These are phyloP conservation scores for Caenorhabditis panamensis DNA, from an alignment of 2,888 invertebrate genomes.

Conservation along the genomic window DNA sequence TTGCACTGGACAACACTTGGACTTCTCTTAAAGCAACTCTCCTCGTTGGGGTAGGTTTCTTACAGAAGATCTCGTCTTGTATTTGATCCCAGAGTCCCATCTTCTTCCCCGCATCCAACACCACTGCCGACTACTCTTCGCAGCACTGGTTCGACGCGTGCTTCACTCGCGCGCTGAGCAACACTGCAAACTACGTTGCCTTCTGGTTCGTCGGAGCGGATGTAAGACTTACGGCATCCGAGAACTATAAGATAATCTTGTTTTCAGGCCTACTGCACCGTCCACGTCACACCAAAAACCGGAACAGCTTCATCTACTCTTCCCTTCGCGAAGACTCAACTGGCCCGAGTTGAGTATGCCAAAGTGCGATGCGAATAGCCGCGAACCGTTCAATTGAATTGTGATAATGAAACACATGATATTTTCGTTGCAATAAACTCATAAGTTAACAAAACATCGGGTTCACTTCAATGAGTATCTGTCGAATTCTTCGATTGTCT, in stretches of 20 bases:
- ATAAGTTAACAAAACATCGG: too few species aligned
- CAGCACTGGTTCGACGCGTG: neutral
- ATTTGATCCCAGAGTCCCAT: neutral
- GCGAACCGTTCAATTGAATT: too few species aligned
- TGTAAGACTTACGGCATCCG: neutral
- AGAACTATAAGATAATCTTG: too few species aligned
- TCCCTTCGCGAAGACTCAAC: neutral
- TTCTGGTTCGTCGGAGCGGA: neutral
- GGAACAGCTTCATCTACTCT: neutral
- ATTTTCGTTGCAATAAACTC: too few species aligned
- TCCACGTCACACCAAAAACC: neutral
- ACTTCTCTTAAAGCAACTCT: too few species aligned
- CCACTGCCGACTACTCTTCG: neutral
- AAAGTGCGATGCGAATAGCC: neutral
- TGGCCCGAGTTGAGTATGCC: neutral
- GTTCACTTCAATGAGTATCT: too few species aligned
- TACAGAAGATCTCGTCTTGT: too few species aligned
- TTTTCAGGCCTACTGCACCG: constrained; percentile 1
- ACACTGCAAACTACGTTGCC: neutral
- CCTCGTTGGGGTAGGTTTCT: too few species aligned
- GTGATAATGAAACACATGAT: too few species aligned
- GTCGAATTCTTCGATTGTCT: too few species aligned
- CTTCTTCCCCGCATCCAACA: neutral
- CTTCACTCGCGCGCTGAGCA: neutral
- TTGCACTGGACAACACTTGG: too few species aligned